Evolutionary conservation across 1,140 invertebrate genomes (phyloP).

Genomic region (Diorhabda carinulata): DNA sequence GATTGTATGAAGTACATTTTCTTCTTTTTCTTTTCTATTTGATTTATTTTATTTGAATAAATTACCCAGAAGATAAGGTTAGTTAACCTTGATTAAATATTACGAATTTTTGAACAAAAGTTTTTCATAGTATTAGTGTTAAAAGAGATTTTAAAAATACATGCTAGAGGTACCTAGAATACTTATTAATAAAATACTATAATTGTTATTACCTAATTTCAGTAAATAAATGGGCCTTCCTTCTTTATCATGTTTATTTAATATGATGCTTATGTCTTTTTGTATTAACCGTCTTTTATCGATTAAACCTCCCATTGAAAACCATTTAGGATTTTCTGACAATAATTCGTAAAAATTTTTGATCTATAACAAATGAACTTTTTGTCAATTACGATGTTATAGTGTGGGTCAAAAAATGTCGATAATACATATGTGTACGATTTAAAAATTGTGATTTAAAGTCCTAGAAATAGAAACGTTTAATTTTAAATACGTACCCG

Average conservation of each 20-base stretch:
- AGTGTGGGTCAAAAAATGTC: background rate
- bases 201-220: slow-evolving; percentile 37
- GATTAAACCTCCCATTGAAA: slow-evolving; percentile 34
- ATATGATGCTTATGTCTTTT: slow-evolving; percentile 36
- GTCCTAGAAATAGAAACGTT: background rate
- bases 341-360: slow-evolving; percentile 39
- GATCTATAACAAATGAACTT: slow-evolving; percentile 35
- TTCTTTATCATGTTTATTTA: slow-evolving; percentile 38
- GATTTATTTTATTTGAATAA: too few species aligned
- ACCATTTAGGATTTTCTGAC: slow-evolving; percentile 41
- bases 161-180: background rate
- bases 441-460: background rate
- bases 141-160: background rate
- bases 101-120: background rate
- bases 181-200: background rate
- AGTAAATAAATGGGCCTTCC: slow-evolving; percentile 43
- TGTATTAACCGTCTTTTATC: slow-evolving; percentile 35
- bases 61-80: too few species aligned
- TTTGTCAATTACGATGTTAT: background rate
- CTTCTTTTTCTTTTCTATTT: too few species aligned
- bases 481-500: slow-evolving; percentile 27
- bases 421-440: background rate
- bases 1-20: too few species aligned
- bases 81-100: background rate
- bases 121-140: background rate